Base-by-base conservation (phyloP, 2,797 vertebrate species). In the Anguilla marmorata region DNA sequence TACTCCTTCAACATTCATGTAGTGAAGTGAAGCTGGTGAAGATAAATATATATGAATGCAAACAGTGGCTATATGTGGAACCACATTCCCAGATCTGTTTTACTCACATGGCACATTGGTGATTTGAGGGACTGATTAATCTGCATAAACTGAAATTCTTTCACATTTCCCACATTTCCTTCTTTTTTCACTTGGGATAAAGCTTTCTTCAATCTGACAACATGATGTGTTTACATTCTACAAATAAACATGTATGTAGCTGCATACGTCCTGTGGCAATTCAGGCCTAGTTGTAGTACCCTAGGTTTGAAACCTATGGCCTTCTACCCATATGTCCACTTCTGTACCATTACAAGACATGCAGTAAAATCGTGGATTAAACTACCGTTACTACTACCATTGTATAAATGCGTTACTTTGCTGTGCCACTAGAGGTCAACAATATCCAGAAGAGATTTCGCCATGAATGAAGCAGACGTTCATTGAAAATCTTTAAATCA, bases 371-470 rank as follows among this genome's bases (percentile, higher is more conserved):
- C 37, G 33, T 16, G 33, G 33, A 37, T 37, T 7, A 7, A 45
- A 16, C 14, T 19, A 45, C 14, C 11, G 11, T 79, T 21, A 19
- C 54, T 9, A 16, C 21, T 1, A n/a, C 12, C 1, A 52, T 84
- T n/a, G 45, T 16, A 3, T 27, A 52, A 27, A 27, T 54, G 83
- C 50, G 14, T 56, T 84, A 56, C 27, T 84, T 54, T 58, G n/a
- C 3, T 84, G 16, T 33, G 50, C 83, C 83, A 33, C 83, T 84
- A 84, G 83, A 84, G 50, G 83, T 84, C 83, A 7, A 84, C 83
- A 33, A 58, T 56, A 56, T 58, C 83, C 52, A 30, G 2, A 56
- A 58, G 52, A 54, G 27, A 56, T 54, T 84, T 56, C 2, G 21
- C 8, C 3, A 8, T 14, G 37, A 41, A 79, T 21, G 3, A 19